Percentiles rank a stretch among this genome's conserved stretches.
These are phyloP conservation scores for Iphiclides podalirius DNA, from an alignment of 2,888 invertebrate species.

Conservation along the genomic window DNA sequence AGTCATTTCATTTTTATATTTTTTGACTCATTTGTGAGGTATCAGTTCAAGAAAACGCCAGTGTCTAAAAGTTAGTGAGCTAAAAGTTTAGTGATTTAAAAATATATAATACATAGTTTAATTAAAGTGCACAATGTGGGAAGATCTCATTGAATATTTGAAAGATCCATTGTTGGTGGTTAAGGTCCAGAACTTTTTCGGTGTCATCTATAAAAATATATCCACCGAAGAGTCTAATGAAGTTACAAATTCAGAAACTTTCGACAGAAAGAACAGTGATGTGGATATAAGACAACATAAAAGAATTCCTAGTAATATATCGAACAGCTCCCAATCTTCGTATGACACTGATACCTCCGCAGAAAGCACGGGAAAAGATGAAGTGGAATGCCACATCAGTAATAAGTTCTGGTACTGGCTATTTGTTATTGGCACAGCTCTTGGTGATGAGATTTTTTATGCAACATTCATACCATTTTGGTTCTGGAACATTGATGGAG, in stretches of 20 bases:
- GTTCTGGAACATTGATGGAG: conserved; percentile 96
- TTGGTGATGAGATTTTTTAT: conserved; percentile 96
- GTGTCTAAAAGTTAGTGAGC: too few species aligned
- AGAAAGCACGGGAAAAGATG: conserved; percentile 53
- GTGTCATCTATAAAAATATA: conserved; percentile 79
- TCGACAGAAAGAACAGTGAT: conserved; percentile 44
- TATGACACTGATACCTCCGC: conserved; percentile 61
- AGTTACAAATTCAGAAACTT: conserved; percentile 51
- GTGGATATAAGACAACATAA: conserved; percentile 55
- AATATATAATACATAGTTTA: neutral
- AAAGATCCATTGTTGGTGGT: conserved; percentile 88
- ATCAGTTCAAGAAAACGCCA: conserved; percentile 2
- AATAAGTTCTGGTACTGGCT: conserved; percentile 92
- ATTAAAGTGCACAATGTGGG: conserved; percentile 51
- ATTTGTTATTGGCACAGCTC: conserved; percentile 90
- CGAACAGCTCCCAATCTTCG: conserved; percentile 62
- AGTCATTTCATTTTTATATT: neutral
- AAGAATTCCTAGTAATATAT: conserved; percentile 61
- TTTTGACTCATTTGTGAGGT: conserved; percentile 4
- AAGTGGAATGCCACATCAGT: conserved; percentile 76
- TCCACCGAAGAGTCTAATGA: conserved; percentile 44
- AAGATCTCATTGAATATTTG: conserved; percentile 81
- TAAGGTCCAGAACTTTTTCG: conserved; percentile 89
- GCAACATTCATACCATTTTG: conserved; percentile 95
- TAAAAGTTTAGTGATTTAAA: neutral